Evolutionary conservation across 2,888 invertebrate species (phyloP), one percentile per base, ranked within the genome.

Genomic region (Ephialtes manifestator): DNA sequence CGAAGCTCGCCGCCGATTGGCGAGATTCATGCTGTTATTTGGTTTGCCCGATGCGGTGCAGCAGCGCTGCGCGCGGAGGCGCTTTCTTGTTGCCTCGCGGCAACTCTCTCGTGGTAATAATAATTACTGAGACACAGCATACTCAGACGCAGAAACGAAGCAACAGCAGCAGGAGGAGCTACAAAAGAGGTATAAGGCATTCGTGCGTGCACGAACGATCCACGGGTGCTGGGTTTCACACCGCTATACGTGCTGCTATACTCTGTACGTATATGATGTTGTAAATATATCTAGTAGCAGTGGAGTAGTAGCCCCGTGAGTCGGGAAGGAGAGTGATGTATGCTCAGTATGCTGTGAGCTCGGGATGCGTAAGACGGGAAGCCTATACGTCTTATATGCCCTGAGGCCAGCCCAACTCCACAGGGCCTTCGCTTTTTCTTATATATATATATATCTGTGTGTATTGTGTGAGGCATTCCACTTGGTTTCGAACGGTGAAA

Each of bases 281-380:
- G 74, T 72, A 70, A 55, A 71, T 76, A 82, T 76, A 65, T 82
- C 82, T 77, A 77, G 82, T 65, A 72, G 70, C 75, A 15, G 71
- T 18, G 58, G 51, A 58, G 75, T n/a, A n/a, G n/a, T n/a, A 71
- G 60, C 18, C 68, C 46, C 39, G 28, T 63, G 43, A 39, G 79
- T 55, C 67, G 46, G 60, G 58, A 60, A 51, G 81, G 86, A 90
- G 87, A 90, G 89, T 91, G 91, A 91, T 90, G 91, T 90, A 90
- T 89, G 88, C 89, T 77, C 91, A 89, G 91, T 90, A 90, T 89
- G 88, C 88, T 75, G 87, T 83, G 89, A 88, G 90, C 84, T 86
- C 87, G 83, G 87, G 89, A 90, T 88, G 91, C 92, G 92, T 92
- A 92, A 92, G 83, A 90, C 90, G 53, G 90, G 92, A 78, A 91